These are phyloP conservation scores for Crotophaga sulcirostris DNA, from an alignment of 2,113 vertebrate genomes.

Conservation along the genomic window DNA sequence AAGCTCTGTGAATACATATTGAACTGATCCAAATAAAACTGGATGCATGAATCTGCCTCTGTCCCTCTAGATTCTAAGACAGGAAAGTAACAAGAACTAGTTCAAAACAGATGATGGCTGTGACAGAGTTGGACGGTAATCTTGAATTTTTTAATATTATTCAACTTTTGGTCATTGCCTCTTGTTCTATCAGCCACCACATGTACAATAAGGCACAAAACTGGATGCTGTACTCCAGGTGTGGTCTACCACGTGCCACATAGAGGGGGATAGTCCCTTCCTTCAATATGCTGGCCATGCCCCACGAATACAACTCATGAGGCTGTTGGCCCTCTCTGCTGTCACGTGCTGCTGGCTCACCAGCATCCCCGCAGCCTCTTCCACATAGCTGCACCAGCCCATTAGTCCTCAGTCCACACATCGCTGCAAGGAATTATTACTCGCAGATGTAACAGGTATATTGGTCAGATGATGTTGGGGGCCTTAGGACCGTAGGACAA, in stretches of 20 bases:
- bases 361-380: background rate
- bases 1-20: background rate
- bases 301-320: background rate
- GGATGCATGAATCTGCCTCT: background rate
- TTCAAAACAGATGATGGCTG: background rate
- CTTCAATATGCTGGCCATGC: background rate
- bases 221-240: background rate
- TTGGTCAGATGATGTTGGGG: too few relatives aligned
- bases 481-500: too few relatives aligned
- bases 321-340: background rate
- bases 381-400: background rate
- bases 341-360: fast-evolving
- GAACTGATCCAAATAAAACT: background rate
- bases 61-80: background rate
- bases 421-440: background rate
- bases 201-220: fast-evolving
- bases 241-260: background rate
- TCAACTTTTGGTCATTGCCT: background rate
- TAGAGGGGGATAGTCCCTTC: background rate
- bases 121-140: background rate
- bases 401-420: background rate
- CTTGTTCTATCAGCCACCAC: background rate
- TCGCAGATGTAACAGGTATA: background rate
- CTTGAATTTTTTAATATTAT: background rate
- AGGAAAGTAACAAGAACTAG: background rate